phyloP scores from a whole-genome alignment of 2,113 vertebrate genomes.

The Lipophrys pholis region DNA sequence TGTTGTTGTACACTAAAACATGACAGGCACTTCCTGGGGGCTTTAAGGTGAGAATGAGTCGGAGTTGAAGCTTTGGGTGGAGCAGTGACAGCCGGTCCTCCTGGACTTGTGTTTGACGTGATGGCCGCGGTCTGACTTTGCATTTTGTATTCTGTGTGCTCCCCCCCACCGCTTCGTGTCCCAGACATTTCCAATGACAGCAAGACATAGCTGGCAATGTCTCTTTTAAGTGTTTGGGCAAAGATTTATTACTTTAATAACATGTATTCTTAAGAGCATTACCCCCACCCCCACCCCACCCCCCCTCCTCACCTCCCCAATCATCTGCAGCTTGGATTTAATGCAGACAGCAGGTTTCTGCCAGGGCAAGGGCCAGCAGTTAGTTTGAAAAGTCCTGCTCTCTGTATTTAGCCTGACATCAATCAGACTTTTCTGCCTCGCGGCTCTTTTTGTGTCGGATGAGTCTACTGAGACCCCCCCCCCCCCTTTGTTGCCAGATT shows the following conservation, averaged over 20 bases:
- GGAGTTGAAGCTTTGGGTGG: slow-evolving; percentile 24
- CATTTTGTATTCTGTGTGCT: slow-evolving; percentile 33
- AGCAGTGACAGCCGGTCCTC: slow-evolving; percentile 31
- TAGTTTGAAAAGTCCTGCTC: slow-evolving; percentile 49
- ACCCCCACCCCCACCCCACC: too few relatives aligned
- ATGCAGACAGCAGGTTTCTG: slow-evolving; percentile 6
- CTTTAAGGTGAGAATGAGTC: slow-evolving; percentile 25
- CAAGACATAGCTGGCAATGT: neutral
- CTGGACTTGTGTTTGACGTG: slow-evolving; percentile 1
- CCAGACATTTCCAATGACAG: slow-evolving; percentile 7
- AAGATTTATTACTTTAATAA: neutral
- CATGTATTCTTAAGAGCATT: neutral
- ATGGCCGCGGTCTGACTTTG: slow-evolving; percentile 27
- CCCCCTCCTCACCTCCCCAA: neutral
- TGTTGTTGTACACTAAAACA: slow-evolving; percentile 19
- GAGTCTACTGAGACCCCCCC: slow-evolving; percentile 54
- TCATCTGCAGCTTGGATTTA: neutral
- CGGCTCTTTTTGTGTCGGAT: slow-evolving; percentile 63
- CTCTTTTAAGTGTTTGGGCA: slow-evolving; percentile 24
- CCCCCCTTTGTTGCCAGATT: slow-evolving; percentile 70
- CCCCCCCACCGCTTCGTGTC: slow-evolving; percentile 8
- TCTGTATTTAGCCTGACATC: slow-evolving; percentile 53
- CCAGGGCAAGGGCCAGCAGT: slow-evolving; percentile 25
- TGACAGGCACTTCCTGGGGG: slow-evolving; percentile 13
- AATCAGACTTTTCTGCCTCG: slow-evolving; percentile 65